Conservation (phyloP, 2,888 invertebrate genomes). For the Diarsia rubi region DNA sequence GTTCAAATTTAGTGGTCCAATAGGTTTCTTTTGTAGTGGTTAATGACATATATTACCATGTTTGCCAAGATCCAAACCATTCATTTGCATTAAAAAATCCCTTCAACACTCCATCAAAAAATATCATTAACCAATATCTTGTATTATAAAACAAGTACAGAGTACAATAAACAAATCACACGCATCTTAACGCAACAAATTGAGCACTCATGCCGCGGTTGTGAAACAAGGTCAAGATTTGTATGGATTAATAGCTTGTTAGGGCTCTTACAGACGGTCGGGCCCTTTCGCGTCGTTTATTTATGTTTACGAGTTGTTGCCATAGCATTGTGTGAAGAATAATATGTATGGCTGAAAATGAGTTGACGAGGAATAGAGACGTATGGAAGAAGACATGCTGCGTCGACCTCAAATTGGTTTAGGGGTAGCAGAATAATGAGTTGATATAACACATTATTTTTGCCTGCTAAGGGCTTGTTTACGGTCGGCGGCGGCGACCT, state of each 20-base stretch:
- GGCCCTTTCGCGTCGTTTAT: constrained; percentile 30
- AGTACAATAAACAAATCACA: constrained; percentile 71
- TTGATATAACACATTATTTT: background rate
- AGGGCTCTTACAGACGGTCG: constrained; percentile 53
- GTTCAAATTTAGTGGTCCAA: too few species aligned
- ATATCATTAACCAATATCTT: constrained; percentile 8
- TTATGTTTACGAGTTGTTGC: too few species aligned
- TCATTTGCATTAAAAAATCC: background rate
- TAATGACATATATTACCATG: too few species aligned
- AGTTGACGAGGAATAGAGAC: background rate
- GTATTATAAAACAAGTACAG: constrained; percentile 1
- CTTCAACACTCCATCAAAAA: background rate
- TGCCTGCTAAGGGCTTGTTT: background rate
- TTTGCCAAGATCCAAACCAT: background rate
- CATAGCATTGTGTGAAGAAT: background rate
- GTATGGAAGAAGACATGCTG: background rate
- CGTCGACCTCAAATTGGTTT: too few species aligned
- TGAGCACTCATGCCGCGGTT: constrained; percentile 67
- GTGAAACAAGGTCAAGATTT: constrained; percentile 75
- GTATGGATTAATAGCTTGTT: constrained; percentile 51
- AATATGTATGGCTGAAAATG: background rate
- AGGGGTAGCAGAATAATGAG: too few species aligned
- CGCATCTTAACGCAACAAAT: constrained; percentile 75
- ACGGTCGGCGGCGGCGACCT: too few species aligned
- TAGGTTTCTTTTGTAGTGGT: too few species aligned